Base-by-base conservation (phyloP, 2,113 vertebrate species). In the Aramus guarauna region DNA sequence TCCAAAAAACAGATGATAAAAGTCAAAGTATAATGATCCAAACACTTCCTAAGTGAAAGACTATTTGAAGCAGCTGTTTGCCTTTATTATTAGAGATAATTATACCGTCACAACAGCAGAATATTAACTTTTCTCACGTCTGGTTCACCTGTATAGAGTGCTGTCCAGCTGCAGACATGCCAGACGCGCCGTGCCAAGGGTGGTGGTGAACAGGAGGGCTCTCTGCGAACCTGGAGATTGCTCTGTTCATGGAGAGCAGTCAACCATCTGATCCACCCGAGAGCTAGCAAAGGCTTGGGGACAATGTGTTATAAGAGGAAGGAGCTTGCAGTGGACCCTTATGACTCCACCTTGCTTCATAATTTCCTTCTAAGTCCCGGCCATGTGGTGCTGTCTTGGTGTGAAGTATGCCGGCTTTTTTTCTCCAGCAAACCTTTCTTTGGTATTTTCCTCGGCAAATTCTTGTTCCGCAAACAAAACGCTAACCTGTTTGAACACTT, bases 21-120 rank as follows among this genome's bases (percentile, higher is more conserved):
- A 97, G 94, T 81, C 91, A 87, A 93, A 96, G 91, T 69, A 72
- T 78, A 87, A 88, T 63, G 90, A 97, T 92, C 75, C 79, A 85
- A 96, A 67, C 39, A 50, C 58, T 94, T 91, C 45, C 75, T 27
- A 68, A 78, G 76, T 59, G 67, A 83, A 96, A 91, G 75, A n/a
- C 78, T 94, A 55, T 78, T 87, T 52, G 77, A 85, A 67, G 84
- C 96, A 97, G 88, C 93, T 97, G 96, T 20, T 96, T 92, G 77
- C 53, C 91, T 94, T 80, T 96, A 91, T 96, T 97, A 97, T 96
- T 97, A 92, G 91, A 84, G 95, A 94, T 92, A 96, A 97, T 97
- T 95, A 94, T 77, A 21, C 78, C 94, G 95, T 88, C 91, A 88
- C 92, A 96, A 53, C 55, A 94, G 82, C 71, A 55, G 88, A 96